These are phyloP conservation scores for Psephotus haematonotus DNA, from an alignment of 2,113 vertebrate species.

Conservation along the genomic window DNA sequence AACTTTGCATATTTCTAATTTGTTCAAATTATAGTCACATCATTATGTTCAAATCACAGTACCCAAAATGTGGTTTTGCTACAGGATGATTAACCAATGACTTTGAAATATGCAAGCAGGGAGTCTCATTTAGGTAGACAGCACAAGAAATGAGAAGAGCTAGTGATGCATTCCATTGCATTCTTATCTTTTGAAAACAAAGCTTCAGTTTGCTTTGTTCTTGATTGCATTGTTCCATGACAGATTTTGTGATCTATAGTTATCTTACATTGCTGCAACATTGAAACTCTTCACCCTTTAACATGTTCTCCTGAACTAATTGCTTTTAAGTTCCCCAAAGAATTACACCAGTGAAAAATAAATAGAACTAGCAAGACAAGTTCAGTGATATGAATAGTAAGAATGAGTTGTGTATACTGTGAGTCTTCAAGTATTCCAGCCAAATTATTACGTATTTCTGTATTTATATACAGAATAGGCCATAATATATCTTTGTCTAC, in stretches of 20 bases:
- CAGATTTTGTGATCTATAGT: slow-evolving; percentile 71
- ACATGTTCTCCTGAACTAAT: slow-evolving; percentile 55
- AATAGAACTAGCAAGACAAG: slow-evolving; percentile 18
- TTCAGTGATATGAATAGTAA: background rate
- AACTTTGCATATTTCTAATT: slow-evolving; percentile 63
- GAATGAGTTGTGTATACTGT: background rate
- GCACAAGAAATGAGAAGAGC: slow-evolving; percentile 40
- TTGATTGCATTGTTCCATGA: slow-evolving; percentile 57
- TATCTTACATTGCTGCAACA: slow-evolving; percentile 64
- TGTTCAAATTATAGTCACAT: slow-evolving; percentile 58
- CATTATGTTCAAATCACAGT: slow-evolving; percentile 56
- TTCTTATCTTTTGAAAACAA: slow-evolving; percentile 64
- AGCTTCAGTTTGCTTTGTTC: slow-evolving; percentile 62
- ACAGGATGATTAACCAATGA: slow-evolving; percentile 64
- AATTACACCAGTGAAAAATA: slow-evolving; percentile 44
- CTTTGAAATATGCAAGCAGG: slow-evolving; percentile 65
- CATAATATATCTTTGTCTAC: background rate
- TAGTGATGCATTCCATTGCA: slow-evolving; percentile 47
- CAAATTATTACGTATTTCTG: background rate
- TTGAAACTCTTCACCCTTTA: slow-evolving; percentile 62
- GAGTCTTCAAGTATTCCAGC: background rate
- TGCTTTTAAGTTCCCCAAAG: slow-evolving; percentile 56
- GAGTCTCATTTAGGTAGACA: slow-evolving; percentile 65
- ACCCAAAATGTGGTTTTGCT: slow-evolving; percentile 57
- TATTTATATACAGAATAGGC: background rate